phyloP scores from a whole-genome alignment of 2,888 invertebrate genomes.

The Athalia circularis region DNA sequence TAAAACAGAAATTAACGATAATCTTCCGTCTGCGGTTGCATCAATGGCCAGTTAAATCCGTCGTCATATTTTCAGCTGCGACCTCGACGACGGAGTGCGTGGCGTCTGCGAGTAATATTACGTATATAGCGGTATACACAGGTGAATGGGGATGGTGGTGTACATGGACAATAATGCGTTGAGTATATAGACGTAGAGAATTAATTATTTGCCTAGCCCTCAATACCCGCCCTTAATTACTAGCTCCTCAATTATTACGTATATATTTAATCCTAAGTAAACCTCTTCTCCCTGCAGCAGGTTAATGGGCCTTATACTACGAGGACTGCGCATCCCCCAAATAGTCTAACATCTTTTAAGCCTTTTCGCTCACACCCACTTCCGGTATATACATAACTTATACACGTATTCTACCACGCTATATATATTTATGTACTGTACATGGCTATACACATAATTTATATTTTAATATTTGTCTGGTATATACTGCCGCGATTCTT shows the following conservation, averaged over 20 bases:
- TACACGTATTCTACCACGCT: no score
- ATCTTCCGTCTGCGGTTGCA: no score
- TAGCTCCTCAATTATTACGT: conserved; percentile 29
- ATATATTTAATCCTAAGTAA: conserved; percentile 39
- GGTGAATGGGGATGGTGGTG: background rate
- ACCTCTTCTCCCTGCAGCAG: conserved; percentile 15
- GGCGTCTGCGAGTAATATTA: background rate
- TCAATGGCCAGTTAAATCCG: no score
- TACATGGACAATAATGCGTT: conserved; percentile 18
- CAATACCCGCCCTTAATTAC: conserved; percentile 2
- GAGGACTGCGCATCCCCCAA: background rate
- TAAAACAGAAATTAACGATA: no score
- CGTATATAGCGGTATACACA: background rate
- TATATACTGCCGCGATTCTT: no score
- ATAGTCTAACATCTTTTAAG: background rate
- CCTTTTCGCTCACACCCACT: no score
- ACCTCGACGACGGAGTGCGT: no score
- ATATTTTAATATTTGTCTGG: no score
- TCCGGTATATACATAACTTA: no score
- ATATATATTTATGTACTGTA: no score
- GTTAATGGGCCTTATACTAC: background rate
- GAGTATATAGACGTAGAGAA: conserved; percentile 21
- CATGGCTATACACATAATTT: no score
- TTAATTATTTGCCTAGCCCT: conserved; percentile 31
- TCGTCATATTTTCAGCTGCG: no score